Evolutionary conservation across 1,140 invertebrate species (phyloP), one percentile per base, ranked within the genome.

Genomic region (Schlechtendalia chinensis): DNA sequence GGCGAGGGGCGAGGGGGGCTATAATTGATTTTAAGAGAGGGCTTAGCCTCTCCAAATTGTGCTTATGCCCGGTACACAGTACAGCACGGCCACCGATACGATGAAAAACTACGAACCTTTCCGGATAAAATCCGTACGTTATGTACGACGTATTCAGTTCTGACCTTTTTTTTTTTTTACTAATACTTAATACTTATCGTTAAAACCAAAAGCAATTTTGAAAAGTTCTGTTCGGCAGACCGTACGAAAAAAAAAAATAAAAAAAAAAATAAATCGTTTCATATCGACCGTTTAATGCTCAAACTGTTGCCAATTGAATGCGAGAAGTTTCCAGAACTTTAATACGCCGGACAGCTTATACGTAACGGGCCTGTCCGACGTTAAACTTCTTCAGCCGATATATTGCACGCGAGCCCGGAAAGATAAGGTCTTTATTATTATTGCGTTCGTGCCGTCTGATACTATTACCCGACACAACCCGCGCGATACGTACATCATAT

Each of bases 371-470:
- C 22, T 45, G 11, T 39, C 12, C 22, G 22, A 45, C 6, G 39
- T 27, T 50, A 50, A 50, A 50, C 45, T 50, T 17, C 16, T 67
- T 47, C 17, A 24, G 67, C 14, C 14, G 17, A 24, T 69, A 24
- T 24, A 54, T 19, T 19, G 53, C 16, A 47, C 65, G 19, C 19
- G 22, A 24, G 45, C 27, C 14, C 22, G 19, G n/a, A 50, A 69
- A 69, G 32, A 67, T 63, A 67, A 45, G 32, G 39, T 69, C 65
- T 69, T 69, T 69, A 47, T 69, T 65, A 65, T 65, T 67, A 67
- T 67, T 39, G n/a, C 27, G 39, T 29, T 63, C 61, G 61, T 12
- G 5, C 14, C 27, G 16, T n/a, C 6, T 63, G 32, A 32, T 27
- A 32, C 27, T 32, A 63, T 19, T 32, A 63, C 32, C 29, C 17